phyloP scores from a whole-genome alignment of 2,888 invertebrate genomes.

The Agrenia bidenticulata region DNA sequence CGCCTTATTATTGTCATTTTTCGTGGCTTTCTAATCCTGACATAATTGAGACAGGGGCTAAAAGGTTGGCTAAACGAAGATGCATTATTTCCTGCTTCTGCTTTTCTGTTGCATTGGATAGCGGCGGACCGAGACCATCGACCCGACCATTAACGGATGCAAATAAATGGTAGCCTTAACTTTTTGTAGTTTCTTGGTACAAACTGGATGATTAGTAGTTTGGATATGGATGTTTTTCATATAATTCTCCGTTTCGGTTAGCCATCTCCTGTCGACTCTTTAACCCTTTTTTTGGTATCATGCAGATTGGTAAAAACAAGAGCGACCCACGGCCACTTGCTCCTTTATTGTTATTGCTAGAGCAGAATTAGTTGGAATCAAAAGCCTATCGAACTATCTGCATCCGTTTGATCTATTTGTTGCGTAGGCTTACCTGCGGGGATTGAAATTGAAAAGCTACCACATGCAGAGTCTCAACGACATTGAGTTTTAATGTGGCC shows the following conservation, averaged over 20 bases:
- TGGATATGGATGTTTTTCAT: too few relatives aligned
- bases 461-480: constrained; percentile 4
- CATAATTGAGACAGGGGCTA: constrained; percentile 21
- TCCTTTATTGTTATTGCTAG: too few relatives aligned
- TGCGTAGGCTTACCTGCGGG: constrained; percentile 1
- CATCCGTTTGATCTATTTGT: constrained; percentile 19
- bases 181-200: neutral
- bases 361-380: too few relatives aligned
- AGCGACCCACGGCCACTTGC: too few relatives aligned
- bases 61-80: constrained; percentile 19
- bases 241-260: too few relatives aligned
- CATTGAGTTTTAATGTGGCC: too few relatives aligned
- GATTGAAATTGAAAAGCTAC: constrained; percentile 22
- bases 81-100: constrained; percentile 7
- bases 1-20: constrained; percentile 18
- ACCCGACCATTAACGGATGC: neutral
- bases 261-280: too few relatives aligned
- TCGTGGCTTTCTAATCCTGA: constrained; percentile 6
- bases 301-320: too few relatives aligned
- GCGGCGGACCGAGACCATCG: neutral
- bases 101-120: neutral
- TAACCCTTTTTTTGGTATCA: too few relatives aligned
- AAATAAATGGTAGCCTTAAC: neutral
- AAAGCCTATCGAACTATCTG: too few relatives aligned
- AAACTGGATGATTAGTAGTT: too few relatives aligned